A percentile compares a stretch with the other conserved stretches of the same genome.
Evolutionary conservation across 1,140 invertebrate species (phyloP).

Genomic region (Drosophila subobscura): DNA sequence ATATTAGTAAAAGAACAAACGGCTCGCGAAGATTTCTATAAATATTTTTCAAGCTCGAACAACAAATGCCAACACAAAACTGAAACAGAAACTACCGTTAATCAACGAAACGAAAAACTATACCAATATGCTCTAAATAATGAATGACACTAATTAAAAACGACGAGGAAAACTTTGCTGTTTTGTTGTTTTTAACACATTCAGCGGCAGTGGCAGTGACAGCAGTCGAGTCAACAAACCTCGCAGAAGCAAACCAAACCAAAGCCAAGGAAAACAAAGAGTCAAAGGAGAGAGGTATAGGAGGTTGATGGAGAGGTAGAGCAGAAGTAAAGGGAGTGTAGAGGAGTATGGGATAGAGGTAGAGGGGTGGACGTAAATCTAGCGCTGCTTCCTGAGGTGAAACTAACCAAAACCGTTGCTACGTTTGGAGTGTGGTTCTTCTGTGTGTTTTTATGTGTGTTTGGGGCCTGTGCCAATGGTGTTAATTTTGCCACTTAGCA

Average conservation of each 20-base stretch:
- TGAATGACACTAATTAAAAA: conserved; percentile 83
- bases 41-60: conserved; percentile 65
- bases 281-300: background rate
- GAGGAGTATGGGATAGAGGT: too few relatives aligned
- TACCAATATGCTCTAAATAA: conserved; percentile 83
- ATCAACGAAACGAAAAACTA: conserved; percentile 72
- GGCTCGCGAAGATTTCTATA: conserved; percentile 62
- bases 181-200: conserved; percentile 75
- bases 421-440: conserved; percentile 28
- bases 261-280: conserved; percentile 52
- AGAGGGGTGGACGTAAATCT: too few relatives aligned
- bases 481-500: conserved; percentile 83
- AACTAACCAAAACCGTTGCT: conserved; percentile 72
- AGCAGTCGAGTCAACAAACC: conserved; percentile 35
- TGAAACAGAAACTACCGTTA: conserved; percentile 76
- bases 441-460: conserved; percentile 8
- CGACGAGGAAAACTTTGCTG: conserved; percentile 62
- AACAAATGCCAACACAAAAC: conserved; percentile 58
- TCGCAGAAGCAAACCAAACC: conserved; percentile 20
- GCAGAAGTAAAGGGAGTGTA: too few relatives aligned
- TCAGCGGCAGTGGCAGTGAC: conserved; percentile 13
- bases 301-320: too few relatives aligned
- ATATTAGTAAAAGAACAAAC: conserved; percentile 33
- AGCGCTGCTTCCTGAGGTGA: conserved; percentile 56
- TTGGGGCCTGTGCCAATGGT: conserved; percentile 50